A percentile compares a stretch with the other conserved stretches of the same genome.
Evolutionary conservation across 1,140 invertebrate genomes (phyloP).

Genomic region (Drosophila miranda): DNA sequence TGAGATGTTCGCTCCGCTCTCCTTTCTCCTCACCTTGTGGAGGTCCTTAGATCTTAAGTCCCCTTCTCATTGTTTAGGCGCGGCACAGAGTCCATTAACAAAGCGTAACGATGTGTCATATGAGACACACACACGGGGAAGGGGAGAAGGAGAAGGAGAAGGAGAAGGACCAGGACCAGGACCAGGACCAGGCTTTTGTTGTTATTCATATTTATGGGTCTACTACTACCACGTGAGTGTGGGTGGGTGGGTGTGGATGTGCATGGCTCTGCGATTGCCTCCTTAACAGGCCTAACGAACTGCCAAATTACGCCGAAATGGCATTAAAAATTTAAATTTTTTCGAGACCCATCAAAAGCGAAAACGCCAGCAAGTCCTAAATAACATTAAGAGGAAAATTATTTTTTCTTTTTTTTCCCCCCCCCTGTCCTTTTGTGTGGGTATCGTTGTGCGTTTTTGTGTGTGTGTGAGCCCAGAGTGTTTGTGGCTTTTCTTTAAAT

Average conservation of each 20-base stretch:
- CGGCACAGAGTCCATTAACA: conserved; percentile 69
- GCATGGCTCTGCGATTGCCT: conserved; percentile 29
- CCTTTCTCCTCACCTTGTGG: not conserved
- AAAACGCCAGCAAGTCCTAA: conserved; percentile 68
- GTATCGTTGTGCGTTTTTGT: conserved; percentile 10
- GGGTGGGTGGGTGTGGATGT: not conserved
- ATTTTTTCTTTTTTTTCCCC: conserved; percentile 7
- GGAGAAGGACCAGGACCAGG: conserved; percentile 24
- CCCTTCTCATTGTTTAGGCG: conserved; percentile 38
- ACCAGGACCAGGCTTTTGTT: conserved; percentile 20
- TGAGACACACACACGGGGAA: conserved; percentile 18
- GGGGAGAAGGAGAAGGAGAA: not conserved
- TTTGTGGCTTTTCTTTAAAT: not conserved
- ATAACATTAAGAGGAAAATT: conserved; percentile 53
- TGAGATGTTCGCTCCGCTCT: conserved; percentile 20
- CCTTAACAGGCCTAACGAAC: conserved; percentile 75
- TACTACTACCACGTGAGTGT: conserved; percentile 9
- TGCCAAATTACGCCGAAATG: conserved; percentile 78
- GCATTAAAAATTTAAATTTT: conserved; percentile 79
- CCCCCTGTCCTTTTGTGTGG: conserved; percentile 10
- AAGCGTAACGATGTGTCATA: conserved; percentile 79
- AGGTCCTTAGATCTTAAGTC: no score
- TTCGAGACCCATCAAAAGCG: conserved; percentile 55
- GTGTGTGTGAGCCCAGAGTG: conserved; percentile 7
- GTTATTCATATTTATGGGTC: conserved; percentile 71